These are phyloP conservation scores for Punctoribates punctum DNA, from an alignment of 2,888 invertebrate species.

Conservation along the genomic window DNA sequence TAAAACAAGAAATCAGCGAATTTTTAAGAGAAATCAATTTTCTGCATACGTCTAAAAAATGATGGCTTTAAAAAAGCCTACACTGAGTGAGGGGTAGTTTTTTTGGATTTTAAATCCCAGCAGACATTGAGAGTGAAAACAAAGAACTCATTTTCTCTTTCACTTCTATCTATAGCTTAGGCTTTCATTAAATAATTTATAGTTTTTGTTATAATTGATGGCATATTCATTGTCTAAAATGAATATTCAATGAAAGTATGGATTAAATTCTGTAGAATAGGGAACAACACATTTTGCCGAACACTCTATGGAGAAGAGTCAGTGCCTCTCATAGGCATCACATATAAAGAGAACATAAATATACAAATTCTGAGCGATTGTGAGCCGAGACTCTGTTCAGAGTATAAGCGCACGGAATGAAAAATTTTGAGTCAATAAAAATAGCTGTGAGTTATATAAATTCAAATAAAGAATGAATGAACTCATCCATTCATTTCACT, in stretches of 20 bases:
- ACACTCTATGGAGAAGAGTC: neutral
- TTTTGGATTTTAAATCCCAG: neutral
- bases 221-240: conserved; percentile 5
- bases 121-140: neutral
- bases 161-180: neutral
- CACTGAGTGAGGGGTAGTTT: too few relatives aligned
- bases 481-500: neutral
- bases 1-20: too few relatives aligned
- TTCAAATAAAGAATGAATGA: neutral
- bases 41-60: too few relatives aligned
- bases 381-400: too few relatives aligned
- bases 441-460: conserved; percentile 3
- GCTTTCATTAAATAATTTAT: conserved; percentile 19
- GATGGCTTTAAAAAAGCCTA: too few relatives aligned
- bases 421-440: neutral
- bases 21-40: too few relatives aligned
- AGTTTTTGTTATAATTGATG: conserved; percentile 9
- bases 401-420: too few relatives aligned
- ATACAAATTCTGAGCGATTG: neutral
- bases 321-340: neutral
- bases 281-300: neutral
- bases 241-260: neutral
- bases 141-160: neutral
- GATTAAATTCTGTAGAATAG: neutral
- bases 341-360: neutral